Evolutionary conservation across 2,113 vertebrate species (phyloP), one percentile per base, ranked within the genome.

Genomic region (Chunga burmeisteri): DNA sequence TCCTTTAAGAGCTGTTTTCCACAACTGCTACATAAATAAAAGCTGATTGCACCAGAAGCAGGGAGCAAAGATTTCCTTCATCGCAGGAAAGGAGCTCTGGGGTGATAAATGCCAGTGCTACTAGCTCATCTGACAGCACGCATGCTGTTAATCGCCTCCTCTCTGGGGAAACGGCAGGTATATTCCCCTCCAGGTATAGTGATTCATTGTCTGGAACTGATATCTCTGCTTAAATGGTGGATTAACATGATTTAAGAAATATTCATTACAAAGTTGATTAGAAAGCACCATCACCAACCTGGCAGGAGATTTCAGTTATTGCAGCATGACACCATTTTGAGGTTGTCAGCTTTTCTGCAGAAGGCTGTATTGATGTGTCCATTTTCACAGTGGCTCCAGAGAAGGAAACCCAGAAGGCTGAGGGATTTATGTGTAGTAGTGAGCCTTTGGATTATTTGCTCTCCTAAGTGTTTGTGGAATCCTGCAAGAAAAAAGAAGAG

Each of bases 161-260:
- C 85, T 95, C 94, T 91, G 68, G 96, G 93, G 90, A 95, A 91
- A 50, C 55, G 5, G 91, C 94, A 97, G 94, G 96, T 97, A 94
- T 58, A 84, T 92, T 90, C 93, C 95, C 97, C 94, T 97, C 93
- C 93, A 97, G 97, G 95, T 95, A 94, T 4, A 38, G 85, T 67
- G 96, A 93, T 97, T 96, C 94, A 97, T 95, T 96, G 95, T 96
- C 96, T 96, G 97, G 95, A 98, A 97, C 96, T 6, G 93, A 95
- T 96, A 87, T 42, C 93, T 95, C 94, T 90, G 84, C 95, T 94
- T 94, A 93, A 96, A 91, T 66, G 88, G 50, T 95, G 95, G 94
- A 96, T 97, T 98, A 97, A 91, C 97, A 95, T 94, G 91, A 95
- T 94, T 97, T 96, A 97, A 97, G 94, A 94, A 97, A 97, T 96